Evolutionary conservation across 1,140 invertebrate genomes (phyloP).

Genomic region (Drosophila albomicans): DNA sequence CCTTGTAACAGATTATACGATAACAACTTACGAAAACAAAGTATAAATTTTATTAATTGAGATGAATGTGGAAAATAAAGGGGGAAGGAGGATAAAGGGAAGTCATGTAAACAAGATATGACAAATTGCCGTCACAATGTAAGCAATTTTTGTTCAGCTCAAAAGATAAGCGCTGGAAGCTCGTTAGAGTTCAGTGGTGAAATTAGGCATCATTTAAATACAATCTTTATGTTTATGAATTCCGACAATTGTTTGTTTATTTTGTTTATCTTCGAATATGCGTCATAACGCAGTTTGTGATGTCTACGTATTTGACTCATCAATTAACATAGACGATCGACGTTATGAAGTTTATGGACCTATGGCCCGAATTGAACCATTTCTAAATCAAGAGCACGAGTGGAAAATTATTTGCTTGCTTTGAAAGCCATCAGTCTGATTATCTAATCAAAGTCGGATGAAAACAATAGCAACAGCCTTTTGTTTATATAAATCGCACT

Average conservation of each 20-base stretch:
- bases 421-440: neutral
- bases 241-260: slow-evolving; percentile 14
- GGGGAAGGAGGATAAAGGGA: neutral
- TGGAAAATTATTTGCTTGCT: slow-evolving; percentile 5
- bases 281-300: neutral
- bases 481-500: slow-evolving; percentile 29
- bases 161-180: neutral
- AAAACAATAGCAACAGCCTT: slow-evolving; percentile 29
- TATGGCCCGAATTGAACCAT: neutral
- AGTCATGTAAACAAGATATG: neutral
- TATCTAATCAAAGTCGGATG: slow-evolving; percentile 26
- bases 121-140: neutral
- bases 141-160: neutral
- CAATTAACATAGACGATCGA: slow-evolving; percentile 16
- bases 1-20: neutral
- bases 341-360: neutral
- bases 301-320: slow-evolving; percentile 18
- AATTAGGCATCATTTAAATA: neutral
- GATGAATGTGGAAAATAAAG: neutral
- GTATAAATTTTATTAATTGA: neutral
- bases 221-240: neutral
- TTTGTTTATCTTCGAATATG: neutral
- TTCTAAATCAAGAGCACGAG: slow-evolving; percentile 1
- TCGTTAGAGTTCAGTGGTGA: neutral
- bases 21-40: neutral